Evolutionary conservation across 2,888 invertebrate genomes (phyloP).

Genomic region (Morpho achilles): DNA sequence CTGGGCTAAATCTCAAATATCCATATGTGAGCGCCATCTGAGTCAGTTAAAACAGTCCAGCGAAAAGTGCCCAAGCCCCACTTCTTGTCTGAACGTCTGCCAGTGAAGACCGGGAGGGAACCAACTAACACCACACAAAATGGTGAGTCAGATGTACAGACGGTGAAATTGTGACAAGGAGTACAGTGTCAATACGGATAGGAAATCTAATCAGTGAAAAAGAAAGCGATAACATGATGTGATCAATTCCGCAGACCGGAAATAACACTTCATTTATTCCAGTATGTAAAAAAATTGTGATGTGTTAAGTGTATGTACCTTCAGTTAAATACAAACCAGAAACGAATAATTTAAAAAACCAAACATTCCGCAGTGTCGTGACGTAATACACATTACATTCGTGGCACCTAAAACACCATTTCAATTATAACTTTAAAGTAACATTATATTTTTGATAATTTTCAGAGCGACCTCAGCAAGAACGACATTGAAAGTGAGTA

Average conservation of each 20-base stretch:
- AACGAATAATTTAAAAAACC: constrained; percentile 23
- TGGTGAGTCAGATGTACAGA: constrained; percentile 79
- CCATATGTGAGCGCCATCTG: constrained; percentile 85
- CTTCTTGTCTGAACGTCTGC: constrained; percentile 88
- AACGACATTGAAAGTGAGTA: constrained; percentile 94
- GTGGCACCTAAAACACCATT: constrained; percentile 41
- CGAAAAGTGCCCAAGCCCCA: constrained; percentile 84
- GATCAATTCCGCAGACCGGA: constrained; percentile 69
- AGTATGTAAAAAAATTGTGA: constrained; percentile 46
- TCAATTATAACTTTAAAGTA: constrained; percentile 53
- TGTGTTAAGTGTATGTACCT: constrained; percentile 57
- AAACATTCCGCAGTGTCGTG: constrained; percentile 46
- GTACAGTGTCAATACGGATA: constrained; percentile 66
- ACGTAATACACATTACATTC: constrained; percentile 45
- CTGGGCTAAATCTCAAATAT: constrained; percentile 82
- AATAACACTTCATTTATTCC: constrained; percentile 31
- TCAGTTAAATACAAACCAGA: constrained; percentile 48
- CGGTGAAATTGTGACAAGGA: constrained; percentile 72
- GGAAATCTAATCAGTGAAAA: constrained; percentile 51
- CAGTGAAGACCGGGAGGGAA: constrained; percentile 84
- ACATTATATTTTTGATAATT: constrained; percentile 75
- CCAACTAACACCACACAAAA: constrained; percentile 83
- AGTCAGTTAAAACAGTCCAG: constrained; percentile 85
- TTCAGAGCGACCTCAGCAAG: constrained; percentile 92
- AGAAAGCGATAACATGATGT: constrained; percentile 47